Evolutionary conservation across 2,888 invertebrate genomes (phyloP).

Genomic region (Idaea straminata): DNA sequence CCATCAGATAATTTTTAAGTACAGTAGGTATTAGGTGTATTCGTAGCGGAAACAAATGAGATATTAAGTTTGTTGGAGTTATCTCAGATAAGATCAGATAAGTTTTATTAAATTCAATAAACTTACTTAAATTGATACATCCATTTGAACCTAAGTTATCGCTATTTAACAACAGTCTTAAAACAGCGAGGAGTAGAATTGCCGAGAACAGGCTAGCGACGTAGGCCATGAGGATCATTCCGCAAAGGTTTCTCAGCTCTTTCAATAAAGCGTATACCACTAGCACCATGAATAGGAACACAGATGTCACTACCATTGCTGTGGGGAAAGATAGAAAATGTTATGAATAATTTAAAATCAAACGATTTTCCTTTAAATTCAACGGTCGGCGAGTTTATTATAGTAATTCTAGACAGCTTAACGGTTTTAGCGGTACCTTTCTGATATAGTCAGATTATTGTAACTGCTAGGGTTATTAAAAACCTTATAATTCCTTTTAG

Average conservation of each 20-base stretch:
- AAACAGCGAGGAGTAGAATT: slow-evolving; percentile 42
- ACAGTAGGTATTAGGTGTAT: too few species aligned
- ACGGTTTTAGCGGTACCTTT: too few species aligned
- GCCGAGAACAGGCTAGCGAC: slow-evolving; percentile 47
- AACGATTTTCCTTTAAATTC: too few species aligned
- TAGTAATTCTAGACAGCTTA: too few species aligned
- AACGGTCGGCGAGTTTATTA: too few species aligned
- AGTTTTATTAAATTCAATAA: background rate
- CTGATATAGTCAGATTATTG: too few species aligned
- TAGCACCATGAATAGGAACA: slow-evolving; percentile 49
- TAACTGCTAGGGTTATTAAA: too few species aligned
- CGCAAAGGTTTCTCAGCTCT: slow-evolving; percentile 50
- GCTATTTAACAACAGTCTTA: slow-evolving; percentile 32
- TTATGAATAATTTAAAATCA: background rate
- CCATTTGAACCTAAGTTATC: background rate
- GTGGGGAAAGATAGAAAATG: slow-evolving; percentile 15
- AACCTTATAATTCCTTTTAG: too few species aligned
- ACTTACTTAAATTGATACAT: slow-evolving; percentile 49
- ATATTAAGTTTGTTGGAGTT: too few species aligned
- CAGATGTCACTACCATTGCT: slow-evolving; percentile 45
- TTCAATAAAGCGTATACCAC: slow-evolving; percentile 48
- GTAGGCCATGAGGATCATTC: slow-evolving; percentile 54
- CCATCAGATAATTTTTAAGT: too few species aligned
- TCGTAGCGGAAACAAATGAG: too few species aligned
- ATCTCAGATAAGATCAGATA: too few species aligned